Conservation (phyloP, 1,140 invertebrate species). For the Micrasema minimum region DNA sequence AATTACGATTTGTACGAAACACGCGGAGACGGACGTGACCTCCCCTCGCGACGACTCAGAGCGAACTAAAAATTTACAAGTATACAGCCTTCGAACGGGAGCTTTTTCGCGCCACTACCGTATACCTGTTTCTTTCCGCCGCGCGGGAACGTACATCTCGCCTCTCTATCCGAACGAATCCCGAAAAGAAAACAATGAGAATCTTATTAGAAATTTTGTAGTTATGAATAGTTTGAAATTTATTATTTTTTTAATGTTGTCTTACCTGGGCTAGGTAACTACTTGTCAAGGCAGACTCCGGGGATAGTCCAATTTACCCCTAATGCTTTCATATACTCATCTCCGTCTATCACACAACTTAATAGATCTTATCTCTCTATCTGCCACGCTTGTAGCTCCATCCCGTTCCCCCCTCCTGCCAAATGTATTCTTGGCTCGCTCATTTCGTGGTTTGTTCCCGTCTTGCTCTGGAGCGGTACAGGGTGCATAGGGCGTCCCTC, state of each 20-base stretch:
- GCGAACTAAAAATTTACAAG: conserved; percentile 19
- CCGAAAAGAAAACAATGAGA: background rate
- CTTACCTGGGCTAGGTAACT: background rate
- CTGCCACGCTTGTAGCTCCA: conserved; percentile 23
- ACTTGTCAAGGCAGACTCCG: conserved; percentile 3
- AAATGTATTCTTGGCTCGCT: background rate
- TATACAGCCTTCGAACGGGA: conserved; percentile 26
- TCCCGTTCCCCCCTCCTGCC: background rate
- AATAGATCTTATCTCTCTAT: conserved; percentile 38
- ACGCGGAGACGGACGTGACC: conserved; percentile 9
- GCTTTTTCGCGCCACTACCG: conserved; percentile 27
- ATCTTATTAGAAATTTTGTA: background rate
- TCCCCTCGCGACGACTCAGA: conserved; percentile 4
- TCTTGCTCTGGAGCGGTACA: conserved; percentile 11
- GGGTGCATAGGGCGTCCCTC: conserved; percentile 20
- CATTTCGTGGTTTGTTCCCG: conserved; percentile 16
- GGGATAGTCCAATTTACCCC: conserved; percentile 32
- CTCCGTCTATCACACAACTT: conserved; percentile 29
- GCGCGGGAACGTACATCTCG: background rate
- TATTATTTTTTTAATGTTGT: background rate
- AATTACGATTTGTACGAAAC: conserved; percentile 28
- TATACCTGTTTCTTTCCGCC: background rate
- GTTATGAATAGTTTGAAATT: background rate
- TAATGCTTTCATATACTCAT: conserved; percentile 23
- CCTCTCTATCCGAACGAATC: conserved; percentile 20